Base-by-base conservation (phyloP, 1,140 invertebrate genomes). In the Marisa cornuarietis region DNA sequence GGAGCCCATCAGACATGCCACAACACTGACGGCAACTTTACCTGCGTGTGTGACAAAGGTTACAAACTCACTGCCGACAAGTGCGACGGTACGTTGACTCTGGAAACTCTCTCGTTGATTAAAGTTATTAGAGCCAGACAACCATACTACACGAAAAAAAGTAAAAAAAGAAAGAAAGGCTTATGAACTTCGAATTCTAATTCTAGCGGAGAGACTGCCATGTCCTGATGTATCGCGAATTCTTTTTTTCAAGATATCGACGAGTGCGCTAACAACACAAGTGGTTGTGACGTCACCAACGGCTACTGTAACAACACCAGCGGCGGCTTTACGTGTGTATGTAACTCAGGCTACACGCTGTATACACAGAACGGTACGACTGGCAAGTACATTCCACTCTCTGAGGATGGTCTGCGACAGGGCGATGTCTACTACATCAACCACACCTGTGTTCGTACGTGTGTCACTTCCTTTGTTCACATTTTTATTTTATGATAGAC, bases 351-450 rank as follows among this genome's bases (percentile, higher is more conserved):
- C 11, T 99, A 94, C 89, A 96, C 98, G 85, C 91, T 99, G 16
- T 99, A 96, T 90, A 94, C 94, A n/a, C 90, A 93, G 58, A 97
- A 99, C 88, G 97, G 97, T 42, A 99, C 97, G 2, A 95, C 96
- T 82, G 96, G 96, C 22, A 98, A 95, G 83, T 87, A 91, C 31
- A 94, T 99, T 83, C 95, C 95, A 85, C 91, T 92, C 81, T 94
- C 94, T 18, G 98, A 99, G 93, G 95, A 94, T 81, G 98, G 98
- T 10, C 91, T 94, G 83, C 92, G 95, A 83, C 95, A 97, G 87
- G 96, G 96, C 6, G 97, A 99, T 91, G 93, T 94, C 6, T 96
- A 96, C 90, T 95, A 97, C 89, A 93, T 96, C 81, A 99, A 99
- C 89, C 99, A 99, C 92, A 98, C 97, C n/a, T 98, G 97, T 91